Base-by-base conservation (phyloP, 2,888 invertebrate genomes). In the Sinodicranocentrus sp. region DNA sequence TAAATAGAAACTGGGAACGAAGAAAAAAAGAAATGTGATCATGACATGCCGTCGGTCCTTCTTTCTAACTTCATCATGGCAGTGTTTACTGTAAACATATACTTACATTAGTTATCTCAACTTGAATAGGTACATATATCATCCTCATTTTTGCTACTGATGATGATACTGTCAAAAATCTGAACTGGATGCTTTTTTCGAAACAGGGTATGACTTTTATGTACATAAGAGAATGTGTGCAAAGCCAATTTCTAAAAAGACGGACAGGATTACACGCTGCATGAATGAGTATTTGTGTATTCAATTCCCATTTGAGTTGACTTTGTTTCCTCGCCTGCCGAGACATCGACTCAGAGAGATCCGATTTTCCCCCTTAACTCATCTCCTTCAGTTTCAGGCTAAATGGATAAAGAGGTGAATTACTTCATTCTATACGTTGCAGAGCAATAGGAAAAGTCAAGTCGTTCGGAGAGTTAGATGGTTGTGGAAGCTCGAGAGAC, bases 1-100 rank as follows among this genome's bases (percentile, higher is more conserved):
- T 88, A 88, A 88, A 88, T 88, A 88, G 87, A 88, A 87, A 88
- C 87, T 86, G 26, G 57, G 48, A 57, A 84, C 76, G 57, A 84
- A 85, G 87, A 86, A 87, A 84, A 79, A 65, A 84, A 85, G 87
- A 86, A 87, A 88, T 88, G 88, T 86, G 87, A 87, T 86, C 75
- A 82, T 86, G 86, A 86, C 84, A 84, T 83, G 86, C 86, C 83
- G 79, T 84, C 79, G 86, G 82, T 84, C 52, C 79, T 70, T 70
- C 68, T 78, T 67, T 23, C 65, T 67, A 25, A 67, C 70, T 44
- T 78, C 23, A 26, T 43, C 43, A 54, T 23, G 23, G 57, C 28
- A 61, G 65, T 79, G 80, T 80, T 80, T 80, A 65, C 72, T 57
- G 80, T 75, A 75, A 82, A 82, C 68, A 75, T 68, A 59, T 2